Percentiles rank a stretch among this genome's conserved stretches.
Evolutionary conservation across 2,113 vertebrate genomes (phyloP).

Genomic region (Siniperca chuatsi): DNA sequence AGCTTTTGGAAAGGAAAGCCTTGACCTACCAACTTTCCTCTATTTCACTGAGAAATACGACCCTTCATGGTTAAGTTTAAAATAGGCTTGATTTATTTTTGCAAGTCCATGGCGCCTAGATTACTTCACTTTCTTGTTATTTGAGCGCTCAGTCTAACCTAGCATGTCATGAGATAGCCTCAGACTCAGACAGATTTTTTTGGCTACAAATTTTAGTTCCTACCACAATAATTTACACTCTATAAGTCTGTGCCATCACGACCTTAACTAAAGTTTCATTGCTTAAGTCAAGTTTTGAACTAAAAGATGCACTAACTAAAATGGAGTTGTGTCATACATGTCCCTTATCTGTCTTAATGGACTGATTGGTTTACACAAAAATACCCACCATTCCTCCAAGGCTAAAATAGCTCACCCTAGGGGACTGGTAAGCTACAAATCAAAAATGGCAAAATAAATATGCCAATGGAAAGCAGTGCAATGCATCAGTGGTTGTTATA

Average conservation of each 20-base stretch:
- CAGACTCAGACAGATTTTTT: constrained; percentile 69
- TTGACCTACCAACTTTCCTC: constrained; percentile 58
- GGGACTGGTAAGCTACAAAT: constrained; percentile 6
- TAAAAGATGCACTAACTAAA: not conserved
- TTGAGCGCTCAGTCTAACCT: constrained; percentile 68
- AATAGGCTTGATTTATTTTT: constrained; percentile 83
- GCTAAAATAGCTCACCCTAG: constrained; percentile 68
- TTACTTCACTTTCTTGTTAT: constrained; percentile 84
- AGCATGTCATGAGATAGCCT: constrained; percentile 67
- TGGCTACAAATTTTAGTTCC: constrained; percentile 35
- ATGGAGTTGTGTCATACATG: constrained; percentile 63
- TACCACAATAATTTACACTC: constrained; percentile 18
- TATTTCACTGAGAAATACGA: constrained; percentile 72
- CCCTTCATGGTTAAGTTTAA: constrained; percentile 76
- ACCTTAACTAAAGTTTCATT: not conserved
- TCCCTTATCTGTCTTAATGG: constrained; percentile 52
- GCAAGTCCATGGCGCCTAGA: constrained; percentile 74
- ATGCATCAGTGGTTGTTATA: not conserved
- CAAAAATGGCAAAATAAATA: constrained; percentile 18
- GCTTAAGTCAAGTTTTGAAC: constrained; percentile 4
- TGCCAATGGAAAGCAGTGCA: constrained; percentile 2
- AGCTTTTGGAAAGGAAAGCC: constrained; percentile 31
- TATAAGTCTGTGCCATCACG: not conserved
- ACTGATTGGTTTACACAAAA: constrained; percentile 68
- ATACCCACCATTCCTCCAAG: constrained; percentile 51